A percentile compares a stretch with the other conserved stretches of the same genome.
Evolutionary conservation across 2,888 invertebrate genomes (phyloP).

Genomic region (Hydrotaea diabolus): DNA sequence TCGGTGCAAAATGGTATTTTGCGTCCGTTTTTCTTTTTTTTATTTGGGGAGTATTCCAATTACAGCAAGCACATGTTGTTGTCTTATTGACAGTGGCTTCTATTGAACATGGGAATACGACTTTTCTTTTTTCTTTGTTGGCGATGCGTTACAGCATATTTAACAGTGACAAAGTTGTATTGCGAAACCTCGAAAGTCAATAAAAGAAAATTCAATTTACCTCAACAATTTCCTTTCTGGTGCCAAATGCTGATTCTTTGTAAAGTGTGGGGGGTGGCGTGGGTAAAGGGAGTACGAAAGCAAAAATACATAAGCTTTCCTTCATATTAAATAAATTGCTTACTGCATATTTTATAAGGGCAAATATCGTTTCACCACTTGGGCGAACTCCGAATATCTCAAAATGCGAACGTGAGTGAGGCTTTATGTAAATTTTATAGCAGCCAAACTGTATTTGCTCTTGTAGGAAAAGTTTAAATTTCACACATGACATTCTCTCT

Average conservation of each 20-base stretch:
- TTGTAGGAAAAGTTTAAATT: constrained; percentile 25
- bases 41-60: no score
- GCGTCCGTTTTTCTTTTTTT: no score
- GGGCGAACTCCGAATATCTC: neutral
- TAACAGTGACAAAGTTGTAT: constrained; percentile 47
- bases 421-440: neutral
- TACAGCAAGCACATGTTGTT: no score
- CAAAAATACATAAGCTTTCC: neutral
- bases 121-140: no score
- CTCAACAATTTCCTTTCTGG: constrained; percentile 18
- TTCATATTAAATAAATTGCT: constrained; percentile 45
- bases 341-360: constrained; percentile 60
- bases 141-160: constrained; percentile 40
- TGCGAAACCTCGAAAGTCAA: constrained; percentile 65
- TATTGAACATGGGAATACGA: neutral
- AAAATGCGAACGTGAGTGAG: constrained; percentile 20
- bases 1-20: no score
- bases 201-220: constrained; percentile 68
- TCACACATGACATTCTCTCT: neutral
- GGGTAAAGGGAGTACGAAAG: no score
- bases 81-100: neutral
- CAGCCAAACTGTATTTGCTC: neutral
- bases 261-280: no score
- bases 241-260: neutral
- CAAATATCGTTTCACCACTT: constrained; percentile 13